Base-by-base conservation (phyloP, 1,140 invertebrate genomes). In the Phortica variegata region DNA sequence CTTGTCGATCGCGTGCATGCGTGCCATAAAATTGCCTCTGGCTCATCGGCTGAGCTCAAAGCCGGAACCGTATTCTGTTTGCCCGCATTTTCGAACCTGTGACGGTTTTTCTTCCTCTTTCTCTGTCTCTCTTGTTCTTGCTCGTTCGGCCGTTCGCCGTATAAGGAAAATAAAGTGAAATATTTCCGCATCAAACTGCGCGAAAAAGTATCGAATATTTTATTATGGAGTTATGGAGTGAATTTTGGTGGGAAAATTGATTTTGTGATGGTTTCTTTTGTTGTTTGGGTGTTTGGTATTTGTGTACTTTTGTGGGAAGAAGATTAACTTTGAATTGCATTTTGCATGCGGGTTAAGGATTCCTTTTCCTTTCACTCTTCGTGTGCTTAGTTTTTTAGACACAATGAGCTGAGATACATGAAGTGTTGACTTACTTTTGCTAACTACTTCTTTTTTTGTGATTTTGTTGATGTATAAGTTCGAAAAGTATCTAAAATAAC, bases 151-250 rank as follows among this genome's bases (percentile, higher is more conserved):
- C 32, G 3, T 43, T 16, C 15, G 29, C 17, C 9, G n/a, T 26
- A 26, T 6, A 26, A 26, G 7, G 43, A 13, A 20, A 6, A 29
- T 15, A 23, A 43, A 16, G 16, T 18, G n/a, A 16, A 43, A 21
- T 20, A 19, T 20, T 44, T 60, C 41, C 49, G 55, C 54, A 42
- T 38, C 58, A 60, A 54, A 52, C 47, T 31, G 55, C 48, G 55
- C n/a, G 39, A 40, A 34, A 69, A 71, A 71, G 66, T 71, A 71
- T 71, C 66, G 45, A 71, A 66, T 69, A 52, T 55, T 61, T 53
- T 39, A 26, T 46, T 46, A 37, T 37, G 43, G 37, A 34, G 37
- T 46, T 46, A 17, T 32, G n/a, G n/a, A 10, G 10, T 26, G n/a
- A 32, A 36, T 46, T 20, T 23, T 46, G n/a, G 43, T 46, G 43